Conservation (phyloP, 1,140 invertebrate genomes). For the Tetragonula clypearis region DNA sequence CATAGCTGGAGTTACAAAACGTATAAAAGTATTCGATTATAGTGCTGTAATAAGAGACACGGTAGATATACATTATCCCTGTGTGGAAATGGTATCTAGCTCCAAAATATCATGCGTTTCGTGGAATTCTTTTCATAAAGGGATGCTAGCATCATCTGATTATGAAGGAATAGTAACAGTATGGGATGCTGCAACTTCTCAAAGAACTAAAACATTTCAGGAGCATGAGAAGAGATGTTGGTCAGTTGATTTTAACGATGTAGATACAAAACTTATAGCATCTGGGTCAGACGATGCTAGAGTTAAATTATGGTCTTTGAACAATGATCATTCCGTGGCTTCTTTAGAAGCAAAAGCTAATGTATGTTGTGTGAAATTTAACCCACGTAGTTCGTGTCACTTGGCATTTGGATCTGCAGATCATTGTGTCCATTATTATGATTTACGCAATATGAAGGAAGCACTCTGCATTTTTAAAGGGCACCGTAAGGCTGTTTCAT, state of each 20-base stretch:
- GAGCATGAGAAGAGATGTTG: constrained; percentile 98
- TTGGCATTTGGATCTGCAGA: constrained; percentile 97
- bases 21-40: constrained; percentile 97
- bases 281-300: constrained; percentile 97
- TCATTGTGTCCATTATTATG: constrained; percentile 98
- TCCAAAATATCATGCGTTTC: constrained; percentile 98
- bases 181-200: constrained; percentile 95
- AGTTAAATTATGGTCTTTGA: constrained; percentile 96
- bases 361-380: constrained; percentile 98
- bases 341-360: constrained; percentile 95
- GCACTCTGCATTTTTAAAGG: constrained; percentile 94
- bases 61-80: constrained; percentile 95
- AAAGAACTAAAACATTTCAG: constrained; percentile 88
- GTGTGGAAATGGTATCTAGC: constrained; percentile 95
- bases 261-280: constrained; percentile 95
- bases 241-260: constrained; percentile 97
- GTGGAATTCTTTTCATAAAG: constrained; percentile 97
- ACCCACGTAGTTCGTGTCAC: constrained; percentile 92
- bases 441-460: constrained; percentile 92
- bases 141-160: constrained; percentile 94
- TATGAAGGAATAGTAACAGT: constrained; percentile 97
- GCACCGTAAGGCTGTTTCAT: constrained; percentile 97
- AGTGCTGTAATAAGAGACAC: constrained; percentile 91
- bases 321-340: constrained; percentile 93
- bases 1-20: constrained; percentile 97